A percentile compares a stretch with the other conserved stretches of the same genome.
These are phyloP conservation scores for Scolopax bukidnonensis DNA, from an alignment of 2,797 vertebrate genomes.

Conservation along the genomic window DNA sequence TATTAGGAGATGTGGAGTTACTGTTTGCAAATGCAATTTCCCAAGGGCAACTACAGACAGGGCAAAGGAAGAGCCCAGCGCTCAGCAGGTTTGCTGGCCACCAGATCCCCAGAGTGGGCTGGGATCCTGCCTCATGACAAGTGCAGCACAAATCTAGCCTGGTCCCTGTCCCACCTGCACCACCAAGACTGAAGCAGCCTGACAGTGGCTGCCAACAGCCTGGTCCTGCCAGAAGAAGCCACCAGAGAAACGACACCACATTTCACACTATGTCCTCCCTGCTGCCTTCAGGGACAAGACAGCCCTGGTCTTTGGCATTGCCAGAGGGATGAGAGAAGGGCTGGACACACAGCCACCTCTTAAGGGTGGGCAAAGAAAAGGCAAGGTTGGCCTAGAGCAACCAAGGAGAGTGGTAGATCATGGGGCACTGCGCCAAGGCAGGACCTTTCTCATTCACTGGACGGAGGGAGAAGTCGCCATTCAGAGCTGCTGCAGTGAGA, in stretches of 20 bases:
- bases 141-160: background rate
- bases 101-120: background rate
- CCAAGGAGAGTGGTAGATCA: background rate
- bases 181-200: background rate
- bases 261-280: background rate
- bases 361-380: background rate
- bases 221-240: background rate
- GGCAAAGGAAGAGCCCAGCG: background rate
- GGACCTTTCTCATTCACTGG: background rate
- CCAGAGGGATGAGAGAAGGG: background rate
- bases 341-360: rapidly evolving
- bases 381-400: background rate
- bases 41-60: background rate
- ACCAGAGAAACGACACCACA: background rate
- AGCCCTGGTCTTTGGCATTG: background rate
- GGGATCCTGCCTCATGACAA: background rate
- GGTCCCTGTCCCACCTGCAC: background rate
- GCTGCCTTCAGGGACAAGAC: background rate
- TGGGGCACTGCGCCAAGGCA: background rate
- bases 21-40: background rate
- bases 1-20: background rate
- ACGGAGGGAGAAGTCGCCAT: background rate
- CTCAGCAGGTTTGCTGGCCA: background rate
- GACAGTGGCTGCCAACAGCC: background rate
- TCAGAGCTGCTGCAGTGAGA: background rate